Evolutionary conservation across 1,140 invertebrate species (phyloP).

Genomic region (Drosophila mojavensis): DNA sequence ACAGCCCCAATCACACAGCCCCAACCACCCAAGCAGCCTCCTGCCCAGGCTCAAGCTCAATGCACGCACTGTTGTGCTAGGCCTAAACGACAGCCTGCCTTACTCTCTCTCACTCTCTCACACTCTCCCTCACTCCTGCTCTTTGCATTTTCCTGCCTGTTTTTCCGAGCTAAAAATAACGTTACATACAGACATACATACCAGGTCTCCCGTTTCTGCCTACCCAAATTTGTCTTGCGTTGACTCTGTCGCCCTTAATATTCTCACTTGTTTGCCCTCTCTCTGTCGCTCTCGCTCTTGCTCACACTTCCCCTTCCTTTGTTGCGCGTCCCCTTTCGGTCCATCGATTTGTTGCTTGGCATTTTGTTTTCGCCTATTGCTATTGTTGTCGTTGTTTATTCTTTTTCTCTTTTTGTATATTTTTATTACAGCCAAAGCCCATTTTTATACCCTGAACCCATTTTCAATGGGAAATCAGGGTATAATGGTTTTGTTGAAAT

Average conservation of each 20-base stretch:
- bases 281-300: conserved; percentile 21
- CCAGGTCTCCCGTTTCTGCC: conserved; percentile 16
- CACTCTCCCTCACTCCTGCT: conserved; percentile 14
- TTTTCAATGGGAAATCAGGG: too few relatives aligned
- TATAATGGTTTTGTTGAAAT: too few relatives aligned
- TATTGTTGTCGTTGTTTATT: conserved; percentile 4
- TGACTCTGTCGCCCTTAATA: conserved; percentile 16
- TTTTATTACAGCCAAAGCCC: conserved; percentile 1
- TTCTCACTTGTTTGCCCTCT: conserved; percentile 7
- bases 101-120: conserved; percentile 9
- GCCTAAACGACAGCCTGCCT: conserved; percentile 36
- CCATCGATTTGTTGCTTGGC: conserved; percentile 25
- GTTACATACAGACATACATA: conserved; percentile 1
- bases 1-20: not conserved
- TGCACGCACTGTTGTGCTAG: conserved; percentile 68
- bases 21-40: conserved; percentile 10
- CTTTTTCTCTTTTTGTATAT: conserved; percentile 3
- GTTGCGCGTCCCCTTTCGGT: not conserved
- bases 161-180: conserved; percentile 70
- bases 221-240: conserved; percentile 23
- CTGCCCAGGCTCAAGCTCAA: conserved; percentile 46
- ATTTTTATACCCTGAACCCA: too few relatives aligned
- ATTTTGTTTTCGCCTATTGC: conserved; percentile 6
- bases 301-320: conserved; percentile 9
- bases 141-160: conserved; percentile 7